phyloP scores from a whole-genome alignment of 2,797 vertebrate genomes.

The Rhadinocentrus ornatus region DNA sequence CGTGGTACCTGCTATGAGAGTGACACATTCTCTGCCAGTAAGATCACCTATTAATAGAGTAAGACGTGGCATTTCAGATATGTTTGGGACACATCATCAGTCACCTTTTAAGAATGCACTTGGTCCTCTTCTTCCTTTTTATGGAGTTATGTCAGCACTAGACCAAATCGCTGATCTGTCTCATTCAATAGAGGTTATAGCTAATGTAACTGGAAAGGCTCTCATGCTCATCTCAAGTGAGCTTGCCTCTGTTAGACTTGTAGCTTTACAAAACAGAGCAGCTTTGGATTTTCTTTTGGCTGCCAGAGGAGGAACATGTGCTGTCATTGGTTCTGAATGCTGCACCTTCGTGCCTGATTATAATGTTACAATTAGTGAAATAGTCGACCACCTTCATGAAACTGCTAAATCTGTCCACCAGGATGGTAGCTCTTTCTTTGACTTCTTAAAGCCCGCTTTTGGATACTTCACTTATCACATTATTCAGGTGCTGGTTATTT shows the following conservation, averaged over 20 bases:
- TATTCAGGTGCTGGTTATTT: conserved; percentile 27
- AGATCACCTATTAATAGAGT: conserved; percentile 7
- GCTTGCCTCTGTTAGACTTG: conserved; percentile 53
- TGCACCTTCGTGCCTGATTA: conserved; percentile 69
- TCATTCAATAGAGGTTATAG: conserved; percentile 51
- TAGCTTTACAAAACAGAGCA: conserved; percentile 66
- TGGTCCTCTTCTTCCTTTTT: conserved; percentile 54
- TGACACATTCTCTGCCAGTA: conserved; percentile 42
- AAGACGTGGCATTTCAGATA: conserved; percentile 35
- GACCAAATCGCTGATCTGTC: conserved; percentile 67
- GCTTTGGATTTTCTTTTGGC: conserved; percentile 66
- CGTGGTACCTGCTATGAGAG: conserved; percentile 62
- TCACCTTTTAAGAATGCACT: conserved; percentile 51
- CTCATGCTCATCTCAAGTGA: conserved; percentile 61
- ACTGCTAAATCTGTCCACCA: conserved; percentile 46
- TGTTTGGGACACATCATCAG: conserved; percentile 62
- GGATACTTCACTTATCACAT: conserved; percentile 14
- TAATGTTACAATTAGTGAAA: conserved; percentile 53
- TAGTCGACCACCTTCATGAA: conserved; percentile 46
- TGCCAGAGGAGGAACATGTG: conserved; percentile 59
- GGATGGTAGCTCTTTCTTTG: conserved; percentile 34
- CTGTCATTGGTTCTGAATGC: conserved; percentile 63
- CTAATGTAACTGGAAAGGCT: conserved; percentile 46
- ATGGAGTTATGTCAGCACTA: conserved; percentile 59
- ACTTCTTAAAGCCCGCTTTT: conserved; percentile 38